Evolutionary conservation across 2,888 invertebrate genomes (phyloP), one percentile per base, ranked within the genome.

Genomic region (Aphodius granarius): DNA sequence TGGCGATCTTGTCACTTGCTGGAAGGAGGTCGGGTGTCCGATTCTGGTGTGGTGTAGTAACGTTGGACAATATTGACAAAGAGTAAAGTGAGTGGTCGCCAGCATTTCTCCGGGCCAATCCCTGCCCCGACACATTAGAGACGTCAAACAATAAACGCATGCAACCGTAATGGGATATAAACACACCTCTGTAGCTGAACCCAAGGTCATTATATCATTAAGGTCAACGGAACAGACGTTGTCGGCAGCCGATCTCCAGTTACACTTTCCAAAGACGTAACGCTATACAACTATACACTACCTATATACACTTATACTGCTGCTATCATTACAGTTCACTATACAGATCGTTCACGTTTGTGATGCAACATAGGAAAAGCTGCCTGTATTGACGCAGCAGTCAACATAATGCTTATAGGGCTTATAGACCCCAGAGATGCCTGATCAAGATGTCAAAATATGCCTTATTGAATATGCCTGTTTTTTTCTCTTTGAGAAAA

Each of bases 141-240:
- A 43, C 43, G 13, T 43, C 43, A 43, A 43, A 43, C 43, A 43
- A 43, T 43, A 43, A 43, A 43, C 43, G 43, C 43, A 43, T 43
- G 43, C 43, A 43, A 43, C 43, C 43, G 43, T 43, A 43, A 43
- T 43, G 43, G 43, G 43, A 43, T 43, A 43, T 43, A 43, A 43
- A 43, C 43, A 43, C 43, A 43, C 43, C 43, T 43, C 43, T 43
- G 13, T 63, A 73, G 16, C 22, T 63, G 63, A 73, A 73, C 21
- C 63, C 74, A 74, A 74, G 74, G 74, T 65, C 74, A 71, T 64
- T 71, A 64, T 74, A 74, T 74, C 74, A 74, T 74, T 74, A 74
- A 74, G 74, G 74, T 74, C 74, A 74, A 74, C 71, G 71, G 71
- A 74, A 64, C 64, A 72, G 72, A 72, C 43, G 43, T 43, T 43